These are phyloP conservation scores for Aldabrachelys gigantea DNA, from an alignment of 2,113 vertebrate genomes.

Conservation along the genomic window DNA sequence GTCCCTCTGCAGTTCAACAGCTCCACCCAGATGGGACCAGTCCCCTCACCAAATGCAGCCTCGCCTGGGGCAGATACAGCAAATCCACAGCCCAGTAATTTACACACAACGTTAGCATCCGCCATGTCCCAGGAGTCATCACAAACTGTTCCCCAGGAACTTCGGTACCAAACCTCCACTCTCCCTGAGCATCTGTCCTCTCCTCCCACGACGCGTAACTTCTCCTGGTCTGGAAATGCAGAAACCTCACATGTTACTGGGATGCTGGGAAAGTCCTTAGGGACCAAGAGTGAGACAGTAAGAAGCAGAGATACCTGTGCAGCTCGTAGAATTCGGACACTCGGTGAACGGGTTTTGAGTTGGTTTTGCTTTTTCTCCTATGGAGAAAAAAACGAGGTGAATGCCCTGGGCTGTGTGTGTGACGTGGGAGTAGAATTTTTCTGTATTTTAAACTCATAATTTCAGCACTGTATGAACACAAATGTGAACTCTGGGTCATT, in stretches of 20 bases:
- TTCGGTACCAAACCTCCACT: not conserved
- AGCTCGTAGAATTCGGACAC: not conserved
- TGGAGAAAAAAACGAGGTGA: not conserved
- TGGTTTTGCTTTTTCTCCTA: not conserved
- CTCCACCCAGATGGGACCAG: slow-evolving; percentile 65
- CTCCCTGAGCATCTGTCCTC: not conserved
- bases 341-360: rapidly evolving
- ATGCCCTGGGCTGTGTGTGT: not conserved
- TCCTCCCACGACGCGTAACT: not conserved
- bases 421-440: not conserved
- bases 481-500: too few relatives aligned
- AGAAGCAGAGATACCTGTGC: too few relatives aligned
- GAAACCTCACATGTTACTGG: not conserved
- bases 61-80: slow-evolving; percentile 23
- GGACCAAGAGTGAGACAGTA: not conserved
- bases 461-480: not conserved
- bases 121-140: slow-evolving; percentile 49
- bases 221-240: not conserved
- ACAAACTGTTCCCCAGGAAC: not conserved
- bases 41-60: slow-evolving; percentile 53
- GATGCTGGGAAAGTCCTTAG: not conserved
- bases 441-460: not conserved
- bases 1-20: slow-evolving; percentile 49
- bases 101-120: slow-evolving; percentile 51
- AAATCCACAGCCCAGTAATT: slow-evolving; percentile 53